Conservation (phyloP, 2,113 vertebrate species). For the Carollia perspicillata region DNA sequence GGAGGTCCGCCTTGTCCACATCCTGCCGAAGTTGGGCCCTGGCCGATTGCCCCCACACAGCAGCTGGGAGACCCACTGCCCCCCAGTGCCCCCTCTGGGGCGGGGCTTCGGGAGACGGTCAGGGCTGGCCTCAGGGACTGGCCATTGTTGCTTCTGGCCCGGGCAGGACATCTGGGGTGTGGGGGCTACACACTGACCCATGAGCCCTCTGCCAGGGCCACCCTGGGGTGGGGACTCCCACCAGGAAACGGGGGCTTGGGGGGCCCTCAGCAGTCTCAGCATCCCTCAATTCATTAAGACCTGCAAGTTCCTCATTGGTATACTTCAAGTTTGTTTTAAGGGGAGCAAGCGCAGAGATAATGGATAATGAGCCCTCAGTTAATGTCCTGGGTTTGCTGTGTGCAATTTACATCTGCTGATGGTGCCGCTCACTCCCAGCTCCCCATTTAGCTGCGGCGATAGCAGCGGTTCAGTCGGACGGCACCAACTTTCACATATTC, state of each 20-base stretch:
- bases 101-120: not conserved
- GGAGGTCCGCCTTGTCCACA: not conserved
- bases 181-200: accelerated
- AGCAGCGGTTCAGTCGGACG: slow-evolving; percentile 71
- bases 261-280: not conserved
- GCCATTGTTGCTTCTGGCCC: not conserved
- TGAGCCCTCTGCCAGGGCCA: not conserved
- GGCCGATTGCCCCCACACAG: not conserved
- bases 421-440: slow-evolving; percentile 70
- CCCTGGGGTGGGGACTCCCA: not conserved
- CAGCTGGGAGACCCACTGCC: not conserved
- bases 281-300: slow-evolving; percentile 69
- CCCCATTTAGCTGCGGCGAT: slow-evolving; percentile 63
- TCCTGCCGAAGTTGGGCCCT: not conserved
- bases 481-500: slow-evolving; percentile 74
- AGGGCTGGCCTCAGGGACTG: not conserved
- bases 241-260: not conserved
- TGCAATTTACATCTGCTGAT: slow-evolving; percentile 79
- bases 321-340: slow-evolving; percentile 74
- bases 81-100: not conserved
- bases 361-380: slow-evolving; percentile 83
- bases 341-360: slow-evolving; percentile 76
- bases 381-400: slow-evolving; percentile 77
- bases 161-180: not conserved
- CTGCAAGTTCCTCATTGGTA: slow-evolving; percentile 75